A percentile compares a stretch with the other conserved stretches of the same genome.
Evolutionary conservation across 2,888 invertebrate species (phyloP).

Genomic region (Troilus luridus): DNA sequence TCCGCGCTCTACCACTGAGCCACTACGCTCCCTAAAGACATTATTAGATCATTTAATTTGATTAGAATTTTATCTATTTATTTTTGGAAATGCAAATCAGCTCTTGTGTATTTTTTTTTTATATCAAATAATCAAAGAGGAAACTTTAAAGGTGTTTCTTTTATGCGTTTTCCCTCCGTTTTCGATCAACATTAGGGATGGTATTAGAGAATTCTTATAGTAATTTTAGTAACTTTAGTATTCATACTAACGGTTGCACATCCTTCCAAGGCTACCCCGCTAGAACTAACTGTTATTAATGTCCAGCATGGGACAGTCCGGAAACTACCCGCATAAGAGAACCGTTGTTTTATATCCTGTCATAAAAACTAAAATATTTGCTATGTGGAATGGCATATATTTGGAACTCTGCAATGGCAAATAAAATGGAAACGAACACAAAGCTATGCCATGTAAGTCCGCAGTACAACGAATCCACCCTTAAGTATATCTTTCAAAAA

Average conservation of each 20-base stretch:
- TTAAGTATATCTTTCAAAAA: too few relatives aligned
- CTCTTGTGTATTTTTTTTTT: too few relatives aligned
- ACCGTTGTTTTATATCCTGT: constrained; percentile 21
- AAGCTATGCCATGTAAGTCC: not conserved
- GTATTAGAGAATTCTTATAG: not conserved
- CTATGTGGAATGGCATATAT: too few relatives aligned
- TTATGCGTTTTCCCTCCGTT: not conserved
- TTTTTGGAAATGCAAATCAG: too few relatives aligned
- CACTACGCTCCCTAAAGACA: too few relatives aligned
- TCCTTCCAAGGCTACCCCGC: not conserved
- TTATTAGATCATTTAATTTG: too few relatives aligned
- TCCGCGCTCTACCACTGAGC: too few relatives aligned
- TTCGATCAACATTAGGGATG: not conserved
- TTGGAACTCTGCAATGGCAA: not conserved
- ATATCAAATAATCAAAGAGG: not conserved
- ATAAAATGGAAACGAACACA: not conserved
- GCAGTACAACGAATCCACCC: too few relatives aligned
- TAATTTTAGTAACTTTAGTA: not conserved
- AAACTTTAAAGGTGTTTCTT: not conserved
- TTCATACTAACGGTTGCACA: not conserved
- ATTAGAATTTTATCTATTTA: too few relatives aligned
- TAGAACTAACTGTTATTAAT: not conserved
- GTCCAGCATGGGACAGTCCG: not conserved
- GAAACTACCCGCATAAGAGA: not conserved
- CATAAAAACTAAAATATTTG: not conserved